A percentile compares a stretch with the other conserved stretches of the same genome.
Evolutionary conservation across 2,888 invertebrate species (phyloP).

Genomic region (Sympetrum striolatum): DNA sequence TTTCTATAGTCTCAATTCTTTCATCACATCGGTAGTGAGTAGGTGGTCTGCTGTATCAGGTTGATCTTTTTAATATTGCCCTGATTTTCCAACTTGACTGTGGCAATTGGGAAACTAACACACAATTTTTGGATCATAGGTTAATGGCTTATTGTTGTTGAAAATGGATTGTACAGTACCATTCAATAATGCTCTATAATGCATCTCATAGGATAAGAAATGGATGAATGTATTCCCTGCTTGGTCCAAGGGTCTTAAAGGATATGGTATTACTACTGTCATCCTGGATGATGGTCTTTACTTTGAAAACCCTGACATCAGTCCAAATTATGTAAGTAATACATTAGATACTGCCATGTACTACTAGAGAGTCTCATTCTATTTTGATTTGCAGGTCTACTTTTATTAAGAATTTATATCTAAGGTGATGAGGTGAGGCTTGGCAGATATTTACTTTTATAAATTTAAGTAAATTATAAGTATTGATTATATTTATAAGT

Average conservation of each 20-base stretch:
- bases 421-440: too few relatives aligned
- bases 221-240: constrained; percentile 55
- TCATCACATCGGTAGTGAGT: too few relatives aligned
- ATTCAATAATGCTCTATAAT: not conserved
- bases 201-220: not conserved
- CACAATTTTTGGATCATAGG: too few relatives aligned
- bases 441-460: too few relatives aligned
- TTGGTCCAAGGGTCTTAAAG: constrained; percentile 57
- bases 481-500: too few relatives aligned
- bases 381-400: not conserved
- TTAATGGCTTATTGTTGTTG: not conserved
- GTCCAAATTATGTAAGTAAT: constrained; percentile 50
- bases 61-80: too few relatives aligned
- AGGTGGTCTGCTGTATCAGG: too few relatives aligned
- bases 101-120: too few relatives aligned
- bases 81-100: too few relatives aligned
- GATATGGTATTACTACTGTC: constrained; percentile 55
- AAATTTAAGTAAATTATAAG: too few relatives aligned
- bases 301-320: constrained; percentile 50
- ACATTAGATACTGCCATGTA: not conserved
- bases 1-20: too few relatives aligned
- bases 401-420: too few relatives aligned
- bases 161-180: not conserved
- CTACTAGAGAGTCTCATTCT: not conserved
- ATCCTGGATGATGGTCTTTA: constrained; percentile 58